Evolutionary conservation across 2,888 invertebrate species (phyloP), one percentile per base, ranked within the genome.

Genomic region (Ochropleura leucogaster): DNA sequence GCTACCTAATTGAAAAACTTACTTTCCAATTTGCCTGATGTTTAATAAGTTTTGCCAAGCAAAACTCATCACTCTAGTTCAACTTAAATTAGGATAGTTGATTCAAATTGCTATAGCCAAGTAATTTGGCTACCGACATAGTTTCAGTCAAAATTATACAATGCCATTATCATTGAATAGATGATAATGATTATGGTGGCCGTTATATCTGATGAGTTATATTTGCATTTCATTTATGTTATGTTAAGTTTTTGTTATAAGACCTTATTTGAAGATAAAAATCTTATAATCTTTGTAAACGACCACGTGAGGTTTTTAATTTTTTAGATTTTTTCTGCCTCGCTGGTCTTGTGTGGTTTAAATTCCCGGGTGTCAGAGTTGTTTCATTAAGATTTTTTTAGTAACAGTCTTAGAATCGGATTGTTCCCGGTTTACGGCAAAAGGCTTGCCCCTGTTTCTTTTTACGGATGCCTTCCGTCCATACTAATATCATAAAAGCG

Each of bases 1-100:
- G 6, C 4, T 18, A 51, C 30, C 40, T 68, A 71, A 78, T 71
- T 57, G 67, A 70, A 65, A 82, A 77, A 77, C 51, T 70, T 60
- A 63, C 14, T 71, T 81, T 51, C 53, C 42, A 53, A 68, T 59
- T 70, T 67, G 8, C 70, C 57, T 71, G 44, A 57, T 44, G 47
- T 40, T 74, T 70, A 44, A 71, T 55, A 82, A 82, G 74, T 78
- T 82, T 68, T 59, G 62, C 14, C 57, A 73, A 67, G 68, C 68
- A 12, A 73, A 80, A 70, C 73, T 77, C 69, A 73, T 68, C 74
- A 59, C 47, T 57, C 65, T 55, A 68, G 44, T 74, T 55, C 10
- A 62, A 78, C 49, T 82, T 60, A 46, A 53, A 68, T 82, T 71
- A 71, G 47, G 40, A 59, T 20, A 63, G 65, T 68, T 70, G 59